Evolutionary conservation across 2,888 invertebrate genomes (phyloP).

Genomic region (Machimus rusticus): DNA sequence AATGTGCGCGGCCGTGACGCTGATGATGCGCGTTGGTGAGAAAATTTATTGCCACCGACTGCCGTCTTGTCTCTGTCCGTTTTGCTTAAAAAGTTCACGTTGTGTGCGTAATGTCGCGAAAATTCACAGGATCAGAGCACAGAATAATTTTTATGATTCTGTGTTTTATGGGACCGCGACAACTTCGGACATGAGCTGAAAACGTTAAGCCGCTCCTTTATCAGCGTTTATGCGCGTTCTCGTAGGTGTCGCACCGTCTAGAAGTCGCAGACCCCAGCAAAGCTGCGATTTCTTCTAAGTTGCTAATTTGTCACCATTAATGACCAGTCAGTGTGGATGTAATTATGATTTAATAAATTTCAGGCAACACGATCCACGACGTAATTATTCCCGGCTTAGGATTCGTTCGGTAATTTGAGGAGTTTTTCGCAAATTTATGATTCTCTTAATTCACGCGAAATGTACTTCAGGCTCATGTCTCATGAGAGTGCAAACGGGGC

Average conservation of each 20-base stretch:
- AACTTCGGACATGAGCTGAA: constrained; percentile 1
- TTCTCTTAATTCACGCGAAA: background rate
- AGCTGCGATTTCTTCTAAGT: background rate
- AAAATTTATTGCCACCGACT: constrained; percentile 9
- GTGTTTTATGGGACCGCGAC: constrained; percentile 6
- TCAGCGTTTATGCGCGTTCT: background rate
- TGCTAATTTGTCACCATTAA: constrained; percentile 29
- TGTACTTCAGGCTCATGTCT: background rate
- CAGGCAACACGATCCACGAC: background rate
- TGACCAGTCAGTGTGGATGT: constrained; percentile 13
- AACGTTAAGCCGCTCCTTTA: background rate
- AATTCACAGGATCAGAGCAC: background rate
- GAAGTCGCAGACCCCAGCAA: background rate
- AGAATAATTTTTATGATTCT: constrained; percentile 30
- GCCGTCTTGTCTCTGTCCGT: background rate
- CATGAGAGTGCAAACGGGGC: background rate
- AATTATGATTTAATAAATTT: constrained; percentile 26
- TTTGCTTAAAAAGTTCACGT: constrained; percentile 2
- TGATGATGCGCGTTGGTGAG: constrained; percentile 32
- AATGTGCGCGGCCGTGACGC: background rate
- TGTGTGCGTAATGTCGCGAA: background rate
- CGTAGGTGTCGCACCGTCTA: background rate
- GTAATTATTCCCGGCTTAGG: background rate
- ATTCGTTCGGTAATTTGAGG: background rate
- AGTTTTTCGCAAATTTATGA: background rate